phyloP scores from a whole-genome alignment of 2,888 invertebrate species.

The Biston stratarius region DNA sequence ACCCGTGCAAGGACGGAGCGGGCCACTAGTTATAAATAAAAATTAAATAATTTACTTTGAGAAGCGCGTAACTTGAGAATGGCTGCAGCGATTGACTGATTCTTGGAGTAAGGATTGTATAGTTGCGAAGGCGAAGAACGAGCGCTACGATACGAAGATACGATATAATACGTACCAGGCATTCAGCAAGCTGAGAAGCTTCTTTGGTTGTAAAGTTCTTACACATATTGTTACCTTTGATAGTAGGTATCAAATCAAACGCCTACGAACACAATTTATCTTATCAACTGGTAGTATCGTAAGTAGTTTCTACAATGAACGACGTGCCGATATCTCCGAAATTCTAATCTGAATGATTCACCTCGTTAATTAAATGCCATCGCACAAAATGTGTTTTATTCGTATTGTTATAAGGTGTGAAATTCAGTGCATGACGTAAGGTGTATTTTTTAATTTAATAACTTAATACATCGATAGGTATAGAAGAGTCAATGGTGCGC shows the following conservation, averaged over 20 bases:
- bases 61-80: too few species aligned
- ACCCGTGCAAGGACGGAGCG: too few species aligned
- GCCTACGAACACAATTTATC: slow-evolving; percentile 79
- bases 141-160: too few species aligned
- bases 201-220: slow-evolving; percentile 20
- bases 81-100: too few species aligned
- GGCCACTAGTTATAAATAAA: too few species aligned
- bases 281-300: slow-evolving; percentile 82
- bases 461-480: slow-evolving; percentile 82
- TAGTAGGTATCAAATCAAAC: slow-evolving; percentile 76
- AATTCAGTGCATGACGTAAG: slow-evolving; percentile 47
- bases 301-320: slow-evolving; percentile 84
- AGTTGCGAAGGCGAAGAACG: too few species aligned
- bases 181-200: slow-evolving; percentile 7
- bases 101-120: too few species aligned
- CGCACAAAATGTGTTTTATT: slow-evolving; percentile 45
- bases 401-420: slow-evolving; percentile 56
- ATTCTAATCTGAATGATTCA: slow-evolving; percentile 85
- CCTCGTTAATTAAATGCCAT: slow-evolving; percentile 78
- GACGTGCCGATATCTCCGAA: slow-evolving; percentile 84
- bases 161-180: too few species aligned
- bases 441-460: slow-evolving; percentile 82
- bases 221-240: slow-evolving; percentile 61
- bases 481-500: slow-evolving; percentile 77
- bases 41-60: too few species aligned